phyloP scores from a whole-genome alignment of 2,888 invertebrate genomes.

The Phlogophora meticulosa region DNA sequence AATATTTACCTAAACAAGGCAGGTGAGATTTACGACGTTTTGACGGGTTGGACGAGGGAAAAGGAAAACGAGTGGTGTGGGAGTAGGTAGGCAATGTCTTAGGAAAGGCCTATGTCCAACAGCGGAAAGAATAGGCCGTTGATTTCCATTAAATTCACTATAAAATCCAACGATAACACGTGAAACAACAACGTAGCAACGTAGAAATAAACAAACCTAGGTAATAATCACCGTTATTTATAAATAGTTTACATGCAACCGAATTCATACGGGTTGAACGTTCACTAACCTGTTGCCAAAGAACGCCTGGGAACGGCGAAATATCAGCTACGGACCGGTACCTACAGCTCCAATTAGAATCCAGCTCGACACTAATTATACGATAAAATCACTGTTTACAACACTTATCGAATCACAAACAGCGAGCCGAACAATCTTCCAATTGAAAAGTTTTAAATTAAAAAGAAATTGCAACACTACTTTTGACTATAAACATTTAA shows the following conservation, averaged over 20 bases:
- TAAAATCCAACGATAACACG: conserved; percentile 6
- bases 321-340: conserved; percentile 59
- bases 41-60: background rate
- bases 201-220: conserved; percentile 24
- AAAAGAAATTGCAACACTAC: conserved; percentile 72
- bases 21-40: too few relatives aligned
- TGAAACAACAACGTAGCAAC: conserved; percentile 5
- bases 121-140: background rate
- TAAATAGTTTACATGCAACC: conserved; percentile 50
- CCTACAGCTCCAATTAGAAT: conserved; percentile 75
- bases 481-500: conserved; percentile 62
- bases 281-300: conserved; percentile 66
- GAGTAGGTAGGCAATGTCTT: background rate
- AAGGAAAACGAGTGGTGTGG: background rate
- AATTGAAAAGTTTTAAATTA: conserved; percentile 62
- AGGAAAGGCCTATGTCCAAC: background rate
- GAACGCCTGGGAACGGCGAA: conserved; percentile 62
- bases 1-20: background rate
- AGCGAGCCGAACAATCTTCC: conserved; percentile 55
- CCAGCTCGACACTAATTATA: conserved; percentile 75
- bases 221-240: conserved; percentile 48
- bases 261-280: conserved; percentile 49
- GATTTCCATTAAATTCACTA: background rate
- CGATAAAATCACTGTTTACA: conserved; percentile 71
- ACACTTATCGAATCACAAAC: conserved; percentile 67